phyloP scores from a whole-genome alignment of 2,797 vertebrate genomes.

The Premnoplex brunnescens region DNA sequence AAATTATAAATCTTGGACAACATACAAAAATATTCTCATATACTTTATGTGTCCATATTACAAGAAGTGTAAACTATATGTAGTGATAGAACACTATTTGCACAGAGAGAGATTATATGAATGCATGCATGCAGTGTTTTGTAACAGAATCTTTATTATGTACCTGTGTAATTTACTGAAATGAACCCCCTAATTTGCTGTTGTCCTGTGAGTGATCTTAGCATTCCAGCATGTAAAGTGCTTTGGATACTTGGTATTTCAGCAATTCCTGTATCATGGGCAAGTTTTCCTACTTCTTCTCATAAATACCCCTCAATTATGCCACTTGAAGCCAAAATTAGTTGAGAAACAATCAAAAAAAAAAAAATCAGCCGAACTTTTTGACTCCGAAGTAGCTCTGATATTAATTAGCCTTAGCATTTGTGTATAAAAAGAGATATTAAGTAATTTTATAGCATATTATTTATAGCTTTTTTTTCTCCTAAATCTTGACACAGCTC shows the following conservation, averaged over 20 bases:
- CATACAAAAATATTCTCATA: background rate
- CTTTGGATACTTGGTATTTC: background rate
- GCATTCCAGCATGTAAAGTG: background rate
- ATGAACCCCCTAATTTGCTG: background rate
- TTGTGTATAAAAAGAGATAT: background rate
- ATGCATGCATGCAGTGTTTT: background rate
- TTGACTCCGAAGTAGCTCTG: background rate
- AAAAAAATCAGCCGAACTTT: background rate
- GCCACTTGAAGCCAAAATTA: background rate
- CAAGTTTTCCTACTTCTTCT: background rate
- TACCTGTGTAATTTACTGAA: background rate
- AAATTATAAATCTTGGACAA: background rate
- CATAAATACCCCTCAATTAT: background rate
- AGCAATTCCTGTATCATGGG: background rate
- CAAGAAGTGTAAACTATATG: background rate
- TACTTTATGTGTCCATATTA: background rate
- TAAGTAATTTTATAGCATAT: background rate
- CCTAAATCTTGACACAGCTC: background rate
- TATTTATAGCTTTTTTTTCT: background rate
- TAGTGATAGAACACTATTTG: background rate
- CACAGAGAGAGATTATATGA: background rate
- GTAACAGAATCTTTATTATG: background rate
- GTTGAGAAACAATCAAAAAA: background rate
- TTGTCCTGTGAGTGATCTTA: background rate
- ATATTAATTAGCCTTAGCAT: background rate